phyloP scores from a whole-genome alignment of 2,113 vertebrate genomes.

The Diadophis punctatus region DNA sequence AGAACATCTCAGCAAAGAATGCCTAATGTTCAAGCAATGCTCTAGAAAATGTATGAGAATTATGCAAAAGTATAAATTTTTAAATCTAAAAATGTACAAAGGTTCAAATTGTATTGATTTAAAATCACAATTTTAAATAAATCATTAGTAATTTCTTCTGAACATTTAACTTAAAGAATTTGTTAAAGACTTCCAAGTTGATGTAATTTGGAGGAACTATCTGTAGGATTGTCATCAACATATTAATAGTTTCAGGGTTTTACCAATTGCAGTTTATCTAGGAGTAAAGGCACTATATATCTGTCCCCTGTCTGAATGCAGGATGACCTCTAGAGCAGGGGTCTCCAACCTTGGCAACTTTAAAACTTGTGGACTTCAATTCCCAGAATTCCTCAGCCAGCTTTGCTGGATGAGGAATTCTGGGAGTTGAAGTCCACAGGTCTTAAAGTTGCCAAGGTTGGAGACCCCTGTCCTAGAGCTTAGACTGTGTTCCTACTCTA shows the following conservation, averaged over 20 bases:
- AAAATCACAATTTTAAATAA: not conserved
- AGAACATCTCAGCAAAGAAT: not conserved
- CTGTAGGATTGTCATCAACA: not conserved
- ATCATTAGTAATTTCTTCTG: not conserved
- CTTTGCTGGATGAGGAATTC: no score
- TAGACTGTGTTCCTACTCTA: not conserved
- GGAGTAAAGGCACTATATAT: no score
- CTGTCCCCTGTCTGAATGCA: not conserved
- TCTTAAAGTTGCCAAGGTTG: no score
- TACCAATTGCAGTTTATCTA: not conserved
- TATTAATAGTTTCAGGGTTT: not conserved
- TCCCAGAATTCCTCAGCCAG: no score
- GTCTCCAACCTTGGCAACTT: no score
- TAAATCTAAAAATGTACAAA: conserved; percentile 12
- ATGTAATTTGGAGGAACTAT: not conserved
- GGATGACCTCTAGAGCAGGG: no score
- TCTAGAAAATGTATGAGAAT: not conserved
- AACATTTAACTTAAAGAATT: not conserved
- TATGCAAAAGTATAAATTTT: not conserved
- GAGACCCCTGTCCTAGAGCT: no score
- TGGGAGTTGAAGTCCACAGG: no score
- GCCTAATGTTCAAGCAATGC: not conserved
- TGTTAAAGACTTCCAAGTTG: not conserved
- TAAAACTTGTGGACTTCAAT: no score
- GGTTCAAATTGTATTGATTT: not conserved